A percentile compares a stretch with the other conserved stretches of the same genome.
These are phyloP conservation scores for Denticeps clupeoides DNA, from an alignment of 2,797 vertebrate species.

Conservation along the genomic window DNA sequence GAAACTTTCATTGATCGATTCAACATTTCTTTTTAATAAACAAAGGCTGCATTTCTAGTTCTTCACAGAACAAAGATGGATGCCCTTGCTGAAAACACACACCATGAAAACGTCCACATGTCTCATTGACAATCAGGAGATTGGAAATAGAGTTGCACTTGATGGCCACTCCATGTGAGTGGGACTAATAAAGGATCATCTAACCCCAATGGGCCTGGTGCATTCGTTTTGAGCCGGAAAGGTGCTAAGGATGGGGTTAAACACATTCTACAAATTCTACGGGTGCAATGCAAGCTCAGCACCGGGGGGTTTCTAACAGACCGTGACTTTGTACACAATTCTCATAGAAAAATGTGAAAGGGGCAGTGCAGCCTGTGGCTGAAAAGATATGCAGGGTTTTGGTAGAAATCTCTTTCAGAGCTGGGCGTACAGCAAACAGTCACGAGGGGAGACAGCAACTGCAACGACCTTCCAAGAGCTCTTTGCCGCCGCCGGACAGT, in stretches of 20 bases:
- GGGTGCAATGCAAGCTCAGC: conserved; percentile 31
- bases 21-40: conserved; percentile 45
- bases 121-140: conserved; percentile 33
- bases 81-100: conserved; percentile 31
- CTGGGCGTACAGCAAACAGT: too few species aligned
- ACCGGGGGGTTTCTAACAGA: conserved; percentile 38
- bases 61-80: conserved; percentile 44
- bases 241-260: conserved; percentile 32
- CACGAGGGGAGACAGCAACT: too few species aligned
- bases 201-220: conserved; percentile 26
- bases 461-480: conserved; percentile 24
- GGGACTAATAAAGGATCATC: too few species aligned
- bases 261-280: conserved; percentile 50
- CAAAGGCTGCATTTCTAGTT: conserved; percentile 50
- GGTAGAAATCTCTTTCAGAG: too few species aligned
- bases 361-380: conserved; percentile 18
- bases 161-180: conserved; percentile 13
- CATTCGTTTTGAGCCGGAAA: conserved; percentile 42
- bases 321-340: conserved; percentile 27
- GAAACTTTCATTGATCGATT: too few species aligned
- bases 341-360: conserved; percentile 21
- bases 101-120: conserved; percentile 34
- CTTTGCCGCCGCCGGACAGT: conserved; percentile 24
- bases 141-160: conserved; percentile 35
- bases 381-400: conserved; percentile 21